Evolutionary conservation across 1,140 invertebrate genomes (phyloP).

Genomic region (Drosophila punjabiensis): DNA sequence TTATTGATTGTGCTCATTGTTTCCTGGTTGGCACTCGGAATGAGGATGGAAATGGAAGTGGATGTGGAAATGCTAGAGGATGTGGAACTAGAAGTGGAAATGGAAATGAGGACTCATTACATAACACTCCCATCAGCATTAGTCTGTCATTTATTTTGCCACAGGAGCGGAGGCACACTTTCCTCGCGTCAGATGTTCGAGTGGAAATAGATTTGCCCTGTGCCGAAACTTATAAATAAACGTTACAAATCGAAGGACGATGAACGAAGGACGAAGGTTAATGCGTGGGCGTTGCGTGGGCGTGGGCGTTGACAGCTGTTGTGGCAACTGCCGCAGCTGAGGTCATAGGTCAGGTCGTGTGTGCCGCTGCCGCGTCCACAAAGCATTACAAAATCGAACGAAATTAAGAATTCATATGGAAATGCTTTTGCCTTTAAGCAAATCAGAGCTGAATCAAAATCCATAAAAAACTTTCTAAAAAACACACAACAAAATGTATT

Average conservation of each 20-base stretch:
- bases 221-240: constrained; percentile 44
- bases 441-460: constrained; percentile 33
- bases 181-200: constrained; percentile 29
- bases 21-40: constrained; percentile 45
- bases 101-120: constrained; percentile 53
- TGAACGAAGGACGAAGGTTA: constrained; percentile 38
- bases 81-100: constrained; percentile 17
- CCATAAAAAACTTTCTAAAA: constrained; percentile 29
- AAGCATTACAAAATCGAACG: constrained; percentile 47
- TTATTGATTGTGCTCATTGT: constrained; percentile 61
- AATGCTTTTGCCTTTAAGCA: constrained; percentile 15
- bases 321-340: constrained; percentile 44
- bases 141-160: constrained; percentile 43
- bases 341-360: constrained; percentile 48
- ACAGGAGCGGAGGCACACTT: constrained; percentile 10
- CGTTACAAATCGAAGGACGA: constrained; percentile 22
- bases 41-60: constrained; percentile 16
- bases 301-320: constrained; percentile 49
- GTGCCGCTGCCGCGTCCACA: constrained; percentile 2
- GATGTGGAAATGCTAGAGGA: constrained; percentile 4
- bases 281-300: constrained; percentile 35
- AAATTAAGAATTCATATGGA: constrained; percentile 58
- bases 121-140: constrained; percentile 58
- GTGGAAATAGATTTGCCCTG: constrained; percentile 31
- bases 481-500: constrained; percentile 22